phyloP scores from a whole-genome alignment of 2,113 vertebrate genomes.

The Cyphomyrus discorhynchus region DNA sequence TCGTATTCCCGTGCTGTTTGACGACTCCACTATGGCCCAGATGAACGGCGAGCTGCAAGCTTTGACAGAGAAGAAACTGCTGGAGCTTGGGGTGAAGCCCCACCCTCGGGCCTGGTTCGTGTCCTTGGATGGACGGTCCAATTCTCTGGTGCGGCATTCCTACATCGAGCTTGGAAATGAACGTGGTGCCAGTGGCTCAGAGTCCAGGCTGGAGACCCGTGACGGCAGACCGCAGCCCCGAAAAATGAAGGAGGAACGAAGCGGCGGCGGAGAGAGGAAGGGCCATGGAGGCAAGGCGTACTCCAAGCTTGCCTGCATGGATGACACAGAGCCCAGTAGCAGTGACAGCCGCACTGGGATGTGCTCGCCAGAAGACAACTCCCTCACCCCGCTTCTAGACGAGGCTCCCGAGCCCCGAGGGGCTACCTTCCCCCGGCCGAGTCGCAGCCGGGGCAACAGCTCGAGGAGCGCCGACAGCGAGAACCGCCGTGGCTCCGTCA shows the following conservation, averaged over 20 bases:
- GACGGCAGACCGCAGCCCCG: constrained; percentile 44
- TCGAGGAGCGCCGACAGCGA: constrained; percentile 64
- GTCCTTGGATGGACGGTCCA: constrained; percentile 70
- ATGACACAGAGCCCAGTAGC: constrained; percentile 57
- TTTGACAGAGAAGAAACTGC: constrained; percentile 69
- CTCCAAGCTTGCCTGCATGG: constrained; percentile 59
- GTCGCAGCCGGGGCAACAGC: constrained; percentile 63
- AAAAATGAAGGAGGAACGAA: constrained; percentile 39
- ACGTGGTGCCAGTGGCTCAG: constrained; percentile 34
- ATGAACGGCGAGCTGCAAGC: constrained; percentile 75
- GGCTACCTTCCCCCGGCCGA: constrained; percentile 53
- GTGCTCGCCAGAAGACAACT: constrained; percentile 70
- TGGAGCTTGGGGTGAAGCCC: constrained; percentile 70
- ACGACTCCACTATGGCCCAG: constrained; percentile 74
- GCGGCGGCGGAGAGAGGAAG: constrained; percentile 19
- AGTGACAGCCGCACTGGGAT: constrained; percentile 58
- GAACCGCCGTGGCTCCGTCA: constrained; percentile 64
- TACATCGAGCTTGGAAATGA: constrained; percentile 70
- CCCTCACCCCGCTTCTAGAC: constrained; percentile 64
- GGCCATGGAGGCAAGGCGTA: constrained; percentile 48
- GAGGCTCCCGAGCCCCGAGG: constrained; percentile 52
- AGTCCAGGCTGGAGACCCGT: constrained; percentile 48
- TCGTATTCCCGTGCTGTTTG: constrained; percentile 71
- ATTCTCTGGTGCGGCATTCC: constrained; percentile 73
- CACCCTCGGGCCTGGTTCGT: constrained; percentile 76